Evolutionary conservation across 2,797 vertebrate species (phyloP).

Genomic region (Diplodus sargus): DNA sequence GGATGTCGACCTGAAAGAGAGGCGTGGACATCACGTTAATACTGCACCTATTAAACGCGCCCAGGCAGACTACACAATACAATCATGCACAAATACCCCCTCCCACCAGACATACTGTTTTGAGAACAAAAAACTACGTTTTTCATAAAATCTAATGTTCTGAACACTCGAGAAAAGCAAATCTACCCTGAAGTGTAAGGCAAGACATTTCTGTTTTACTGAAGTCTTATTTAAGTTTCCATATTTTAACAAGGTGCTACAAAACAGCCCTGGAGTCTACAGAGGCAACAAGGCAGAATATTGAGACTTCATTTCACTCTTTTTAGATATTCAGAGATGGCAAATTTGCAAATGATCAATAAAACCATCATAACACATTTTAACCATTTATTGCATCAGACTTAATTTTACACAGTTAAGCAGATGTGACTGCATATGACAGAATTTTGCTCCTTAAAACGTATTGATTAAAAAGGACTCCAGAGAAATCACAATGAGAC

Average conservation of each 20-base stretch:
- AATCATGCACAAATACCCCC: slow-evolving; percentile 42
- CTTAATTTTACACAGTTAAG: slow-evolving; percentile 36
- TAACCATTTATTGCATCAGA: slow-evolving; percentile 40
- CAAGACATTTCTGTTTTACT: slow-evolving; percentile 10
- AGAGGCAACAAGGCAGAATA: slow-evolving; percentile 6
- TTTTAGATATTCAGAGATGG: slow-evolving; percentile 17
- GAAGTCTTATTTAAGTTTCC: not conserved
- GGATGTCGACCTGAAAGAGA: slow-evolving; percentile 95
- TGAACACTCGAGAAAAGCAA: slow-evolving; percentile 28
- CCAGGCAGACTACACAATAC: slow-evolving; percentile 42
- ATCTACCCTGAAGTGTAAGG: slow-evolving; percentile 25
- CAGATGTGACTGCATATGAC: slow-evolving; percentile 30
- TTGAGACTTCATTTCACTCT: not conserved
- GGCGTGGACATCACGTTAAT: slow-evolving; percentile 77
- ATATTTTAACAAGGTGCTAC: slow-evolving; percentile 26
- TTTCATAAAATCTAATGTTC: not conserved
- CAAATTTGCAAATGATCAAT: slow-evolving; percentile 28
- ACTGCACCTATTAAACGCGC: slow-evolving; percentile 33
- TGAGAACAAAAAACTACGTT: not conserved
- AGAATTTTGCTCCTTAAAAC: slow-evolving; percentile 23
- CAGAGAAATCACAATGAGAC: slow-evolving; percentile 77
- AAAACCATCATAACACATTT: slow-evolving; percentile 20
- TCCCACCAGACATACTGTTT: slow-evolving; percentile 16
- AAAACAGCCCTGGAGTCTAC: not conserved
- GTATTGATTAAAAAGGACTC: slow-evolving; percentile 44